Evolutionary conservation across 2,113 vertebrate species (phyloP).

Genomic region (Orthonyx spaldingii): DNA sequence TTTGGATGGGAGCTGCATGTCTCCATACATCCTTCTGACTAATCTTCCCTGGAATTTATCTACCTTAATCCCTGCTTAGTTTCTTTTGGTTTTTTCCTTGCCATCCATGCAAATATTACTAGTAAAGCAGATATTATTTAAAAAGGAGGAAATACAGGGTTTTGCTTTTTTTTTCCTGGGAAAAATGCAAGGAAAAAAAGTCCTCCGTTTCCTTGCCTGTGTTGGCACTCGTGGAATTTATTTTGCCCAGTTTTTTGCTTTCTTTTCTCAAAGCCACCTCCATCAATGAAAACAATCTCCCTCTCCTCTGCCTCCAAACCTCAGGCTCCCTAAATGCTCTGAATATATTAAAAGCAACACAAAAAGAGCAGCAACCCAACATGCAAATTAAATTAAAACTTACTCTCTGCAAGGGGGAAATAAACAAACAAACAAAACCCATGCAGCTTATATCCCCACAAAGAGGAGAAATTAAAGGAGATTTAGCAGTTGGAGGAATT

Average conservation of each 20-base stretch:
- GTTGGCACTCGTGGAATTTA: background rate
- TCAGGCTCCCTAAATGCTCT: background rate
- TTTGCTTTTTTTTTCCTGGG: background rate
- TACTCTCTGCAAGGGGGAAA: background rate
- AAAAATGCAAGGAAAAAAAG: background rate
- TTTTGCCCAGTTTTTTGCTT: background rate
- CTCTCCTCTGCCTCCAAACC: background rate
- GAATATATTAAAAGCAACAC: conserved; percentile 21
- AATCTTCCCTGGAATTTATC: background rate
- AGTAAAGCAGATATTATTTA: background rate
- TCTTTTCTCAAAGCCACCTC: background rate
- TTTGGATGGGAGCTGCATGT: background rate
- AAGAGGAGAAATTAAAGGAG: conserved; percentile 42
- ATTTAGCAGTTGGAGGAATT: conserved; percentile 22
- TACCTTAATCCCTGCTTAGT: background rate
- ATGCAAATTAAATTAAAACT: conserved; percentile 45
- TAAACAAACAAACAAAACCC: conserved; percentile 46
- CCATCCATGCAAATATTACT: background rate
- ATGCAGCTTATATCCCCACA: conserved; percentile 1
- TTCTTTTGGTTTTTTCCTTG: background rate
- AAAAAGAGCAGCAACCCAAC: conserved; percentile 45
- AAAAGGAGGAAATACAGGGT: background rate
- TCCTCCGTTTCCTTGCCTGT: background rate
- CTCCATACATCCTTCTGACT: background rate
- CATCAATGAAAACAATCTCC: background rate